These are phyloP conservation scores for Tachuris rubrigastra DNA, from an alignment of 2,113 vertebrate species.

Conservation along the genomic window DNA sequence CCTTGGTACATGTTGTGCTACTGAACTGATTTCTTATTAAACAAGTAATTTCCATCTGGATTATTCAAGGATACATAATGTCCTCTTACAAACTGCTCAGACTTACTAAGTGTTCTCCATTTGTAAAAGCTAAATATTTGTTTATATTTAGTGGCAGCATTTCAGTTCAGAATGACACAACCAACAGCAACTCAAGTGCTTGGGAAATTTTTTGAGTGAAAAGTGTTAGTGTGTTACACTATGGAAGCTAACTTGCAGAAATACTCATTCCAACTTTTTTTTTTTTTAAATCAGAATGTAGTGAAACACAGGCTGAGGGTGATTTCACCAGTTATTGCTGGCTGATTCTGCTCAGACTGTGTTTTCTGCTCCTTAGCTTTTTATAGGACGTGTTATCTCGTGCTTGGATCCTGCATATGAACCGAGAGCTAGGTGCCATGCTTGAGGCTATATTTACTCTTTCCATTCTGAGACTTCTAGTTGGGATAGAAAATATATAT, in stretches of 20 bases:
- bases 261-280: neutral
- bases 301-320: neutral
- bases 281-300: neutral
- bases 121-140: slow-evolving; percentile 33
- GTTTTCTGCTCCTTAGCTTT: slow-evolving; percentile 18
- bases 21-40: neutral
- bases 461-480: slow-evolving; percentile 12
- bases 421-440: neutral
- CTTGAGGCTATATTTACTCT: neutral
- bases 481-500: neutral
- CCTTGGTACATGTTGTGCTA: neutral
- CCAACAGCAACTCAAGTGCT: neutral
- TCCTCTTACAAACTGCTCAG: slow-evolving; percentile 19
- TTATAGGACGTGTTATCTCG: slow-evolving; percentile 48
- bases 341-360: neutral
- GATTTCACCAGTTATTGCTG: neutral
- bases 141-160: neutral
- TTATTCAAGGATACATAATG: slow-evolving; percentile 16
- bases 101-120: slow-evolving; percentile 5
- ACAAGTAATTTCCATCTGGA: neutral
- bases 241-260: neutral
- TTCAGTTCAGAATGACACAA: neutral
- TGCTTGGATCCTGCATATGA: neutral
- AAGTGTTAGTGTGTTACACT: neutral
- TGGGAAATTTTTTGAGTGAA: neutral